phyloP scores from a whole-genome alignment of 2,113 vertebrate genomes.

The Corythornis cristatus region DNA sequence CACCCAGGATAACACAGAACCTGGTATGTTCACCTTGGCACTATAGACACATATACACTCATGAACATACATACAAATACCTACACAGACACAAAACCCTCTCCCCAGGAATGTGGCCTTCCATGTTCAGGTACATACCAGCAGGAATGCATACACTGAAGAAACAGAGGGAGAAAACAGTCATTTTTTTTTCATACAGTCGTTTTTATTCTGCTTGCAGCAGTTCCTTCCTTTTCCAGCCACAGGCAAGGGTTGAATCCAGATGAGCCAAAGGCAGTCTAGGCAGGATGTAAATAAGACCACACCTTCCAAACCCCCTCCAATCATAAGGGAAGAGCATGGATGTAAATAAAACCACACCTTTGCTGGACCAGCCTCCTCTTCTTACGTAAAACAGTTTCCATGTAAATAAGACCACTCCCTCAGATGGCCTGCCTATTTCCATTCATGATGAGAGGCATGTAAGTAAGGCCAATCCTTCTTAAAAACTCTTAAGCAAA shows the following conservation, averaged over 20 bases:
- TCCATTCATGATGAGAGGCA: not conserved
- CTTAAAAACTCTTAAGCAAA: not conserved
- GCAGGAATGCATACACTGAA: not conserved
- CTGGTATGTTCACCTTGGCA: not conserved
- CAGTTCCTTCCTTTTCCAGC: not conserved
- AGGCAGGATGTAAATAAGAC: constrained; percentile 23
- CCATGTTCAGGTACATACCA: constrained; percentile 24
- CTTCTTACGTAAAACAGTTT: not conserved
- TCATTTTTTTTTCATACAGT: not conserved
- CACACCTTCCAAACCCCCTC: constrained; percentile 16
- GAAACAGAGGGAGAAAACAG: constrained; percentile 4
- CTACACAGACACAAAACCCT: not conserved
- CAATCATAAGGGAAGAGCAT: not conserved
- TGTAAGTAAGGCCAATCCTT: not conserved
- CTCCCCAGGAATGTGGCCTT: not conserved
- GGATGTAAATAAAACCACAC: constrained; percentile 33
- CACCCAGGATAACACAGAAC: not conserved
- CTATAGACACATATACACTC: not conserved
- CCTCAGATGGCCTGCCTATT: not conserved
- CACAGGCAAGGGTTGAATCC: not conserved
- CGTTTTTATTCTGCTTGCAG: constrained; percentile 18
- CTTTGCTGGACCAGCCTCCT: constrained; percentile 8
- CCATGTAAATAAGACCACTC: not conserved
- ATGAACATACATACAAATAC: not conserved
- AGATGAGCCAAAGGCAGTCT: not conserved